Evolutionary conservation across 2,888 invertebrate species (phyloP).

Genomic region (Dryococelus australis): DNA sequence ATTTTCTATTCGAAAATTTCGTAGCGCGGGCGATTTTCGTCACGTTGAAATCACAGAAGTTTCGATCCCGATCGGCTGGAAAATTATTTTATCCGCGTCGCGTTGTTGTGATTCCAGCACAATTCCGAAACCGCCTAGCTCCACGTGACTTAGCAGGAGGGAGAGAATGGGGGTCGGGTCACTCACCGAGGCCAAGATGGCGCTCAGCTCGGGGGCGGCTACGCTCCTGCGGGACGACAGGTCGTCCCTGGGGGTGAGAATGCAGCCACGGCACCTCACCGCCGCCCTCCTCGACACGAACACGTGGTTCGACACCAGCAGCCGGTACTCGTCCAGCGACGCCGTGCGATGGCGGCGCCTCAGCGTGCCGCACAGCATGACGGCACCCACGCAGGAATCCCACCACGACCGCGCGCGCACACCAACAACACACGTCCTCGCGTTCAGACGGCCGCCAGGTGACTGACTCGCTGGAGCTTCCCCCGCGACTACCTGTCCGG

Average conservation of each 20-base stretch:
- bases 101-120: too few species aligned
- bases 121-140: too few species aligned
- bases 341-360: conserved; percentile 20
- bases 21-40: too few species aligned
- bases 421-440: neutral
- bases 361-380: conserved; percentile 34
- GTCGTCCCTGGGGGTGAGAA: too few species aligned
- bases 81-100: too few species aligned
- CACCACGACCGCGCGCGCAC: too few species aligned
- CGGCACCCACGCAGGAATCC: neutral
- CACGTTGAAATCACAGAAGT: too few species aligned
- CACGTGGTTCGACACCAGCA: conserved; percentile 26
- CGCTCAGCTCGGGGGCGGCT: neutral
- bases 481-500: neutral
- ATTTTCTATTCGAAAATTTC: too few species aligned
- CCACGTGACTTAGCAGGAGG: too few species aligned
- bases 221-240: neutral
- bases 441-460: neutral
- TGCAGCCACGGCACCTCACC: neutral
- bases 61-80: too few species aligned
- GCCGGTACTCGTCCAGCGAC: conserved; percentile 34
- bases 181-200: conserved; percentile 11
- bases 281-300: too few species aligned
- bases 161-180: too few species aligned
- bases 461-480: neutral